Evolutionary conservation across 92 coral and sea anemone species (phyloP).

Genomic region (Palythoa grandiflora): DNA sequence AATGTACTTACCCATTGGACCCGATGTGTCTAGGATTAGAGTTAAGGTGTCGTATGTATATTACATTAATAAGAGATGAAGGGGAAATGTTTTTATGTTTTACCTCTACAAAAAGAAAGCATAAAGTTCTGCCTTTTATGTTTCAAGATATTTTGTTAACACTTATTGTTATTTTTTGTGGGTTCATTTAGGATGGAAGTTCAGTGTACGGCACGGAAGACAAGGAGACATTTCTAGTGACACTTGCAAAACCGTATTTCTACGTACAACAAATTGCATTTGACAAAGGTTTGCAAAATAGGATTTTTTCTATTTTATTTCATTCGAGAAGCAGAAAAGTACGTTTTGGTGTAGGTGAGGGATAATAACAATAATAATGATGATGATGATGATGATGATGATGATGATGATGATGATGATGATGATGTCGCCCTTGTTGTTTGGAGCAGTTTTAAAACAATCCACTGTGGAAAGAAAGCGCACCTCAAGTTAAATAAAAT

Average conservation of each 20-base stretch:
- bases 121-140: not conserved
- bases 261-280: conserved; percentile 96
- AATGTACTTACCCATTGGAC: no score
- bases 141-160: not conserved
- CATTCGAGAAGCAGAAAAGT: not conserved
- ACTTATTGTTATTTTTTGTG: not conserved
- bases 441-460: no score
- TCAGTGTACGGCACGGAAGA: conserved; percentile 89
- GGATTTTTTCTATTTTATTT: not conserved
- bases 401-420: not conserved
- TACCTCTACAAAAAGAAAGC: not conserved
- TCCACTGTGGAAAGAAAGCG: no score
- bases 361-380: no score
- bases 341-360: not conserved
- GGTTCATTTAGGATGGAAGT: conserved; percentile 70
- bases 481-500: no score
- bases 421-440: no score
- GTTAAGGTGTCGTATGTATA: no score
- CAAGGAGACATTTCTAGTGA: conserved; percentile 94
- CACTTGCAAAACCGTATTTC: conserved; percentile 89
- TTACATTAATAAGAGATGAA: no score
- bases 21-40: no score
- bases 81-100: no score
- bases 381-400: not conserved
- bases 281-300: conserved; percentile 84